Percentiles rank a stretch among this genome's conserved stretches.
These are phyloP conservation scores for Notolepis coatsorum DNA, from an alignment of 2,797 vertebrate genomes.

Conservation along the genomic window DNA sequence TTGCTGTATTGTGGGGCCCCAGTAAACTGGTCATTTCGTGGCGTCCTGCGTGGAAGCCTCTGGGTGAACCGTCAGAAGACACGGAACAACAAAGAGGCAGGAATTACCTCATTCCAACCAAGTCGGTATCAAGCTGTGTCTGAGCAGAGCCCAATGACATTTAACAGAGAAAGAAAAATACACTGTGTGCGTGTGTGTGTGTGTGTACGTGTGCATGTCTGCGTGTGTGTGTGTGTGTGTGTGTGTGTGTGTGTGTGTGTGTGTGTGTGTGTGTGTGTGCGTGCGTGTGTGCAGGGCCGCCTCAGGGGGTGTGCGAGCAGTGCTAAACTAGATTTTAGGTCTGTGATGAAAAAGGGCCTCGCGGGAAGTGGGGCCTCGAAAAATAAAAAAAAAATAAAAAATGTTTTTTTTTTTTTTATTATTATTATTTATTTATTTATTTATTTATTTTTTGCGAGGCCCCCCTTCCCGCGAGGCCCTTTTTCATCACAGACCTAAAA, in stretches of 20 bases:
- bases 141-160: constrained; percentile 50
- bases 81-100: constrained; percentile 45
- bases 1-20: no score
- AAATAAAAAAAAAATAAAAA: no score
- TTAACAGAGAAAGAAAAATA: constrained; percentile 59
- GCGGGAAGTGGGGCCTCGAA: no score
- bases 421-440: no score
- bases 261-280: neutral
- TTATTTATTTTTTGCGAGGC: no score
- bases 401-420: no score
- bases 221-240: constrained; percentile 25
- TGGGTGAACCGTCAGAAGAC: constrained; percentile 45
- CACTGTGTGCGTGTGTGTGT: constrained; percentile 26
- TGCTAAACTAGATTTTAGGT: neutral
- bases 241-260: constrained; percentile 34
- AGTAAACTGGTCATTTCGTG: constrained; percentile 10
- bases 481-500: no score
- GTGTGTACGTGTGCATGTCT: constrained; percentile 2
- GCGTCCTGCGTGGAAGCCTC: constrained; percentile 42
- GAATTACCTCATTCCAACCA: constrained; percentile 34
- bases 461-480: no score
- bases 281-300: neutral
- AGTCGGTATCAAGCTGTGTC: constrained; percentile 55
- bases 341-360: no score
- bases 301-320: neutral